phyloP scores from a whole-genome alignment of 2,888 invertebrate species.

The Drosophila multiciliata region DNA sequence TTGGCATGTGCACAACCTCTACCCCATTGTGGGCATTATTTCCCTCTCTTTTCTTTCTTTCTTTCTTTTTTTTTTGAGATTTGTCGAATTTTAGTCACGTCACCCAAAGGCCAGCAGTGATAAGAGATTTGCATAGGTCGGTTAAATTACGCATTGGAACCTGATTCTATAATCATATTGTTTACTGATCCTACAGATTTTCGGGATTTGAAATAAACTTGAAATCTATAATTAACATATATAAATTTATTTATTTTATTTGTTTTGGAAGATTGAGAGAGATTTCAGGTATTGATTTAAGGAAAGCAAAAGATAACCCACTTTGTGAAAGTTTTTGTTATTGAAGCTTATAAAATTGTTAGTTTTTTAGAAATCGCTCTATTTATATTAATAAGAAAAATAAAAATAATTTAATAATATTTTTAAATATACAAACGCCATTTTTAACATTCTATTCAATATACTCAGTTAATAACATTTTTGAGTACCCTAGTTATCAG shows the following conservation, averaged over 20 bases:
- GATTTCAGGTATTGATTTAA: background rate
- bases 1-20: constrained; percentile 9
- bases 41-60: background rate
- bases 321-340: background rate
- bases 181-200: background rate
- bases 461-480: background rate
- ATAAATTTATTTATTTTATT: background rate
- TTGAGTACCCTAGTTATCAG: background rate
- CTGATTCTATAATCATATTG: background rate
- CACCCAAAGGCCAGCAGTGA: constrained; percentile 1
- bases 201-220: background rate
- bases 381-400: background rate
- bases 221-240: background rate
- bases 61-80: constrained; percentile 16
- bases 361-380: background rate
- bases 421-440: background rate
- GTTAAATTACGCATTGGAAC: background rate
- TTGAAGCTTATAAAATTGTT: background rate
- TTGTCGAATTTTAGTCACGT: constrained; percentile 14
- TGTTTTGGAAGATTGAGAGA: background rate
- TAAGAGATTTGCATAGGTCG: constrained; percentile 1
- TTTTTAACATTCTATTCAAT: background rate
- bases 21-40: constrained; percentile 6
- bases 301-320: background rate
- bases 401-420: background rate